These are phyloP conservation scores for Polydrusus cervinus DNA, from an alignment of 2,888 invertebrate species.

Conservation along the genomic window DNA sequence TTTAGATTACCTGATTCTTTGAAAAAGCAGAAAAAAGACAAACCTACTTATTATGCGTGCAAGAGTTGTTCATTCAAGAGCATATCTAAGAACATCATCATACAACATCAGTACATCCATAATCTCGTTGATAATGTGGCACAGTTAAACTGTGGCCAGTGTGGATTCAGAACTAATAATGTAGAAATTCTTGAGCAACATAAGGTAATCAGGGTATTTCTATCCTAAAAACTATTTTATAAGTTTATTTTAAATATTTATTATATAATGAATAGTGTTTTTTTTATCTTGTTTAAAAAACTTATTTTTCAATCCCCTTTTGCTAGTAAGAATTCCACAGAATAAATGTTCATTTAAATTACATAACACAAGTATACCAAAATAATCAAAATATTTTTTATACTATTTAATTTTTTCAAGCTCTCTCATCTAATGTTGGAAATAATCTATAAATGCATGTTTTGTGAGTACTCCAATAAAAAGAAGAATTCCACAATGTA, in stretches of 20 bases:
- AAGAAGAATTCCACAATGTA: slow-evolving; percentile 47
- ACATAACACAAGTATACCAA: too few relatives aligned
- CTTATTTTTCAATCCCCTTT: neutral
- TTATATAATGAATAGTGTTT: too few relatives aligned
- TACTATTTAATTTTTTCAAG: neutral
- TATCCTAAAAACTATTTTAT: too few relatives aligned
- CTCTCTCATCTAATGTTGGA: slow-evolving; percentile 8
- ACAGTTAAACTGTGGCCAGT: slow-evolving; percentile 26
- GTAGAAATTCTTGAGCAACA: slow-evolving; percentile 41
- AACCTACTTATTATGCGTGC: slow-evolving; percentile 14
- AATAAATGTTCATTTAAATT: too few relatives aligned
- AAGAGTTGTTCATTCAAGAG: slow-evolving; percentile 37
- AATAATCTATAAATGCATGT: slow-evolving; percentile 42
- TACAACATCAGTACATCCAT: slow-evolving; percentile 46
- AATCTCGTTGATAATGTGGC: slow-evolving; percentile 21
- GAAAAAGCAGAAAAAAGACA: neutral
- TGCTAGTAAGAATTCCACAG: too few relatives aligned
- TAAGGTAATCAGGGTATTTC: slow-evolving; percentile 33
- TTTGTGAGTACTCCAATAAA: slow-evolving; percentile 40
- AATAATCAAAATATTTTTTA: too few relatives aligned
- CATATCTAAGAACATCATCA: slow-evolving; percentile 37
- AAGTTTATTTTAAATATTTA: too few relatives aligned
- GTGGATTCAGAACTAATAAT: slow-evolving; percentile 33
- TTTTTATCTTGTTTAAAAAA: neutral
- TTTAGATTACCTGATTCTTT: neutral